Percentiles rank a stretch among this genome's conserved stretches.
These are phyloP conservation scores for Molossus molossus DNA, from an alignment of 2,797 vertebrate genomes.

Conservation along the genomic window DNA sequence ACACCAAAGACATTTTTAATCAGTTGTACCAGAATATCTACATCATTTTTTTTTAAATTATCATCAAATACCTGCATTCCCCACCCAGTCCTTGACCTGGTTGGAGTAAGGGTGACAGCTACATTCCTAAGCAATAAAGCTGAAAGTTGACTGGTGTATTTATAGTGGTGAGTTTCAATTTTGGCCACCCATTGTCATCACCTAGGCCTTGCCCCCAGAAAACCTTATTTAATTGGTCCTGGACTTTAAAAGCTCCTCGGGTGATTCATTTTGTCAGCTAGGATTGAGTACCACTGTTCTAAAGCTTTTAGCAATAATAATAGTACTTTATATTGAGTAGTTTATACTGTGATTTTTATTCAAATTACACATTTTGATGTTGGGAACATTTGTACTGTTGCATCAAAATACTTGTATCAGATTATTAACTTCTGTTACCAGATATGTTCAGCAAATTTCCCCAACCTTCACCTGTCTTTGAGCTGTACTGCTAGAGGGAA, in stretches of 20 bases:
- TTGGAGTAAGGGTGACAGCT: not conserved
- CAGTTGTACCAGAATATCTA: not conserved
- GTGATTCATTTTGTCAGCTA: not conserved
- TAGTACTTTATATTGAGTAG: not conserved
- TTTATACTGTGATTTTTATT: not conserved
- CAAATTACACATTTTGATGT: not conserved
- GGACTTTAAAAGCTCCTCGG: not conserved
- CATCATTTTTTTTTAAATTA: not conserved
- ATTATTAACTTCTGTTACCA: not conserved
- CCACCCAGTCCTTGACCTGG: not conserved
- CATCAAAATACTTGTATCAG: not conserved
- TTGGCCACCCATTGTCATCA: not conserved
- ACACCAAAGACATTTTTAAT: conserved; percentile 21
- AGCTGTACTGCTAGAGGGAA: not conserved
- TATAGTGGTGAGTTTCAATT: not conserved
- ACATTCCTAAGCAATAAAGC: not conserved
- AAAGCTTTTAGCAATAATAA: not conserved
- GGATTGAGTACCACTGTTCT: not conserved
- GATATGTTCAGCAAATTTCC: not conserved
- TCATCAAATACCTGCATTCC: not conserved
- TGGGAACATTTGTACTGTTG: not conserved
- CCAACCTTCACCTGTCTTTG: not conserved
- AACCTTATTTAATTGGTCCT: not conserved
- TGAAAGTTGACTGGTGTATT: not conserved
- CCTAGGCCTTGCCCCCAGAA: no score